A percentile compares a stretch with the other conserved stretches of the same genome.
Conservation (phyloP, 2,888 invertebrate genomes). For the Falcaria lacertinaria region DNA sequence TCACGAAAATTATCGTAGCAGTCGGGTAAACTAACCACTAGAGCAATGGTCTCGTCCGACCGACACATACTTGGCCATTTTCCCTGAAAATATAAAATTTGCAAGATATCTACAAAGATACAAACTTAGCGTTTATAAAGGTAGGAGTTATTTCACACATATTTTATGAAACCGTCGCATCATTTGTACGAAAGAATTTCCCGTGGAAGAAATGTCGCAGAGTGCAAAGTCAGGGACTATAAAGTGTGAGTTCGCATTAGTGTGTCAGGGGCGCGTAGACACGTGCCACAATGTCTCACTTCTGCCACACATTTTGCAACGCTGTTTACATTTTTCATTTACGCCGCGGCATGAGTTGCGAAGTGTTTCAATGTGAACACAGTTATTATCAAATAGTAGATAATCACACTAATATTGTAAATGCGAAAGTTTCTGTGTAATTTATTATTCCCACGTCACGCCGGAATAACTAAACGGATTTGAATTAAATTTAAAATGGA, state of each 20-base stretch:
- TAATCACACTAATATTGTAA: no score
- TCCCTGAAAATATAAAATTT: no score
- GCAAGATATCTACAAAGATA: no score
- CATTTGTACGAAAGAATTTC: background rate
- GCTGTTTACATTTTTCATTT: conserved; percentile 21
- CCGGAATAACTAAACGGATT: no score
- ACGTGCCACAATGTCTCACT: conserved; percentile 13
- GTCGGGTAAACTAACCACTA: no score
- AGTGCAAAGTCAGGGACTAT: conserved; percentile 16
- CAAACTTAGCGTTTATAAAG: background rate
- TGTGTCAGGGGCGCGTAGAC: conserved; percentile 10
- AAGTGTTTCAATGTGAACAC: conserved; percentile 14
- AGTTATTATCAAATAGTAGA: conserved; percentile 12
- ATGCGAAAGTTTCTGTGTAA: no score
- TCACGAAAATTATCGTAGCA: no score
- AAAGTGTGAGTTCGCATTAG: conserved; percentile 14
- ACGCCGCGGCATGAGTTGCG: conserved; percentile 9
- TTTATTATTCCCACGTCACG: no score
- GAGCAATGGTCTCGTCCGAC: no score
- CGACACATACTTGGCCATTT: no score
- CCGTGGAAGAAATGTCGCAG: background rate
- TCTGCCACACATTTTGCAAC: conserved; percentile 11
- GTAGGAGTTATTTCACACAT: background rate
- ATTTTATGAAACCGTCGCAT: background rate
- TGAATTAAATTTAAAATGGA: no score